Percentiles rank a stretch among this genome's conserved stretches.
Conservation (phyloP, 2,113 vertebrate species). For the Ancistrus triradiatus region DNA sequence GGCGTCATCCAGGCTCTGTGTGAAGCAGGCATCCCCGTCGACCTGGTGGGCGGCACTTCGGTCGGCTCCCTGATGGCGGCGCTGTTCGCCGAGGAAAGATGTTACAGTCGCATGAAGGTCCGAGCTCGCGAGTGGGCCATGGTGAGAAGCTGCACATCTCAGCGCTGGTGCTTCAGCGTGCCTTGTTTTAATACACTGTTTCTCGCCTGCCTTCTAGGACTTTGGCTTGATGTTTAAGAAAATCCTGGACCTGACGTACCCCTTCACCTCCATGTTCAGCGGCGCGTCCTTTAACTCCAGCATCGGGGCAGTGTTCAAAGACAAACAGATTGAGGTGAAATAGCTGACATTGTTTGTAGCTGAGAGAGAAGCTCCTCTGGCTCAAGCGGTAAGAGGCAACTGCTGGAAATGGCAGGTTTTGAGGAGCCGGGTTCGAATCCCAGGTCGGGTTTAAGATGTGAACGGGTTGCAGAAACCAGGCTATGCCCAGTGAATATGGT, state of each 20-base stretch:
- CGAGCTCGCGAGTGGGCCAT: constrained; percentile 87
- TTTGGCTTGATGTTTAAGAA: constrained; percentile 83
- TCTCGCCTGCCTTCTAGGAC: constrained; percentile 60
- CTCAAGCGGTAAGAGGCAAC: too few relatives aligned
- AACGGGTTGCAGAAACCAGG: too few relatives aligned
- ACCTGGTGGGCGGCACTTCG: constrained; percentile 89
- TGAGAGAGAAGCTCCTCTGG: too few relatives aligned
- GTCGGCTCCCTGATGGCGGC: constrained; percentile 88
- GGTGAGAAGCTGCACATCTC: constrained; percentile 63
- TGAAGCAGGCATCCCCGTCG: constrained; percentile 83
- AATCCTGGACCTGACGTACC: constrained; percentile 86
- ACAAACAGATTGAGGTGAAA: constrained; percentile 86
- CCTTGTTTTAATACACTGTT: not conserved
- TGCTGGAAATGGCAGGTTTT: too few relatives aligned
- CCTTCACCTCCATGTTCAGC: constrained; percentile 92
- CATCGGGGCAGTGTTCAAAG: constrained; percentile 77
- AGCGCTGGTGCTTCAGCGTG: not conserved
- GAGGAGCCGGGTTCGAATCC: too few relatives aligned
- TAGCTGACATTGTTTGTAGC: too few relatives aligned
- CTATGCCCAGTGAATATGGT: too few relatives aligned
- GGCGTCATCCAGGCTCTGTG: constrained; percentile 81
- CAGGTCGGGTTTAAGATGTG: too few relatives aligned
- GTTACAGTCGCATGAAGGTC: constrained; percentile 80
- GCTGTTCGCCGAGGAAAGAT: constrained; percentile 86
- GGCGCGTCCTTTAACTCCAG: constrained; percentile 84